Evolutionary conservation across 2,113 vertebrate genomes (phyloP), one percentile per base, ranked within the genome.

Genomic region (Ellobius talpinus): DNA sequence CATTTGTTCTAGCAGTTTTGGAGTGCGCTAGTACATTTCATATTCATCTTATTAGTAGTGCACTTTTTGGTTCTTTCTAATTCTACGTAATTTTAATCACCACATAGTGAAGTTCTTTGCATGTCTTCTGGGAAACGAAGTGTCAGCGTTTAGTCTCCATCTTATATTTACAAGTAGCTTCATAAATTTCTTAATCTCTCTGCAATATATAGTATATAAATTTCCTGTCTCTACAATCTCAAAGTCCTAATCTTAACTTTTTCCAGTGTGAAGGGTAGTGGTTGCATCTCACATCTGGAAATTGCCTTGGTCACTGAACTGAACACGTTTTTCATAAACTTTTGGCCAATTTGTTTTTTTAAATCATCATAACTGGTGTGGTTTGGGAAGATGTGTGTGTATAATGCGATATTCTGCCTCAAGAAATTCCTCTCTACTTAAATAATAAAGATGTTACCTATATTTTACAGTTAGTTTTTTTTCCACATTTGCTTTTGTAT

Each of bases 241-340:
- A 23, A 21, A 92, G 66, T 92, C 85, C 89, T 94, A 76, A 92
- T 52, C 58, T 90, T 61, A 52, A 86, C 94, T 92, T 94, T 94
- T 86, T n/a, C 31, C 45, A 78, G 6, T 94, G 24, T 94, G 24
- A 79, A 58, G 47, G 29, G 3, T 92, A 79, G 45, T 70, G 61
- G 58, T 87, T 72, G 39, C 68, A n/a, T 68, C 45, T 47, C 31
- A 85, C 85, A 5, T 19, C 73, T 92, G 61, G 47, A 92, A 86
- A 31, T 92, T 96, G 36, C 58, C 23, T 81, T 92, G 52, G 36
- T 88, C 61, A 50, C 29, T 52, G 87, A 74, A 96, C 23, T 92
- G 63, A 92, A 85, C 58, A 42, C 55, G 66, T 45, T 90, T 81
- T 96, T 90, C 58, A 76, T 89, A 88, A 94, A 73, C 66, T 76